A percentile compares a stretch with the other conserved stretches of the same genome.
These are phyloP conservation scores for Anastatus disparis DNA, from an alignment of 1,140 invertebrate species.

Conservation along the genomic window DNA sequence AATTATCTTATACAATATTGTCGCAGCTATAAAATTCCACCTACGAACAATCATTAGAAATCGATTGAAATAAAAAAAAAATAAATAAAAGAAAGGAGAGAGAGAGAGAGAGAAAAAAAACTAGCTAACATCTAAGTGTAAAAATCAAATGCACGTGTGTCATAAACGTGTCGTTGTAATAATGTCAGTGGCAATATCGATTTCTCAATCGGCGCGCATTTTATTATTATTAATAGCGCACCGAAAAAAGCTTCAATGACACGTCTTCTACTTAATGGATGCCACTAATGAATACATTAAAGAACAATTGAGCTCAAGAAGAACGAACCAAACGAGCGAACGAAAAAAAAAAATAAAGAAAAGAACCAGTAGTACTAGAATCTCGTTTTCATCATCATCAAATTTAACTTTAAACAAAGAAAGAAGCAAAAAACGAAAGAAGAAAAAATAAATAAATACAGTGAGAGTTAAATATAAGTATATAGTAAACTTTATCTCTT, in stretches of 20 bases:
- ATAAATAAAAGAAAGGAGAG: no score
- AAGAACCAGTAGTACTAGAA: neutral
- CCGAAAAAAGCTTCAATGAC: constrained; percentile 24
- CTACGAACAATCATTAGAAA: no score
- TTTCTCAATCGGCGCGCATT: constrained; percentile 21
- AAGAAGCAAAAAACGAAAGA: neutral
- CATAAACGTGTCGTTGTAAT: neutral
- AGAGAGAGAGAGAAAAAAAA: no score
- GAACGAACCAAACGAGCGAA: no score
- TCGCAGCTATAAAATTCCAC: no score
- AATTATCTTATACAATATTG: no score
- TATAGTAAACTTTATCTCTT: neutral
- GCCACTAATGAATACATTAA: constrained; percentile 36
- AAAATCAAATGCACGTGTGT: no score
- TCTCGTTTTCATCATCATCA: neutral
- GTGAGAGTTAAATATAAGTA: neutral
- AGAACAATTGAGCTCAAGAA: constrained; percentile 27
- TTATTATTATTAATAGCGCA: constrained; percentile 30
- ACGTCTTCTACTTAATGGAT: constrained; percentile 15
- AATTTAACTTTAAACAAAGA: neutral
- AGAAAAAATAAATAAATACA: neutral
- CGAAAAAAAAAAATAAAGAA: no score
- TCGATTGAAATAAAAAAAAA: no score
- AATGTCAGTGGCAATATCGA: constrained; percentile 13
- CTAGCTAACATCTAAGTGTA: no score